phyloP scores from a whole-genome alignment of 2,888 invertebrate genomes.

The Lycocerus yunnanus region DNA sequence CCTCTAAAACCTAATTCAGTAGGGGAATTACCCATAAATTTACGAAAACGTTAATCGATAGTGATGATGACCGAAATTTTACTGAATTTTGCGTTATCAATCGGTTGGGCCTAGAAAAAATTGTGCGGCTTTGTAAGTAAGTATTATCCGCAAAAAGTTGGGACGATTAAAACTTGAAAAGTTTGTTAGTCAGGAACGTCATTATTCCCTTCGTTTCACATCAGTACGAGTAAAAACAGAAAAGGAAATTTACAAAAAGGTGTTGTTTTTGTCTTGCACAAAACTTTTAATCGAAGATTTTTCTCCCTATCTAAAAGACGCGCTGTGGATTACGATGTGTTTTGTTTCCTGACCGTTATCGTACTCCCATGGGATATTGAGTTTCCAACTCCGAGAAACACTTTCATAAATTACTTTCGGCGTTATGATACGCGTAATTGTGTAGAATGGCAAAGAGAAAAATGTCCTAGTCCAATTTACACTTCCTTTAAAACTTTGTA shows the following conservation, averaged over 20 bases:
- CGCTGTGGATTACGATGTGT: conserved; percentile 26
- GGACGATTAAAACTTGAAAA: conserved; percentile 24
- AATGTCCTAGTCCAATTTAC: conserved; percentile 7
- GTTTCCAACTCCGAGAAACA: conserved; percentile 31
- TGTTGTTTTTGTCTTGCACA: conserved; percentile 27
- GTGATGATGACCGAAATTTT: not conserved
- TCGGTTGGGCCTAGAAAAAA: not conserved
- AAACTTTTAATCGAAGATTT: conserved; percentile 31
- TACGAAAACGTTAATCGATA: not conserved
- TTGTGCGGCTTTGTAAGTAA: conserved; percentile 7
- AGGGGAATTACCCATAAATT: not conserved
- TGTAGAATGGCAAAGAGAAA: conserved; percentile 11
- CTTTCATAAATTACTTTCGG: conserved; percentile 30
- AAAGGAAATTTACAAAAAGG: conserved; percentile 28
- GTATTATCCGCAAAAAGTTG: conserved; percentile 16
- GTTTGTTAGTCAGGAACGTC: conserved; percentile 21
- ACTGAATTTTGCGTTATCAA: not conserved
- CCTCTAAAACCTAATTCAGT: not conserved
- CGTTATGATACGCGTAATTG: conserved; percentile 22
- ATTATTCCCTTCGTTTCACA: conserved; percentile 25
- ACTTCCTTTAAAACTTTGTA: conserved; percentile 23
- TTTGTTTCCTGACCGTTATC: conserved; percentile 32
- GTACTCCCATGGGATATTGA: conserved; percentile 25
- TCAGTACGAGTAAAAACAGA: conserved; percentile 13
- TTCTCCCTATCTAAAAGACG: conserved; percentile 19